Base-by-base conservation (phyloP, 2,888 invertebrate genomes). In the Agrochola lota region DNA sequence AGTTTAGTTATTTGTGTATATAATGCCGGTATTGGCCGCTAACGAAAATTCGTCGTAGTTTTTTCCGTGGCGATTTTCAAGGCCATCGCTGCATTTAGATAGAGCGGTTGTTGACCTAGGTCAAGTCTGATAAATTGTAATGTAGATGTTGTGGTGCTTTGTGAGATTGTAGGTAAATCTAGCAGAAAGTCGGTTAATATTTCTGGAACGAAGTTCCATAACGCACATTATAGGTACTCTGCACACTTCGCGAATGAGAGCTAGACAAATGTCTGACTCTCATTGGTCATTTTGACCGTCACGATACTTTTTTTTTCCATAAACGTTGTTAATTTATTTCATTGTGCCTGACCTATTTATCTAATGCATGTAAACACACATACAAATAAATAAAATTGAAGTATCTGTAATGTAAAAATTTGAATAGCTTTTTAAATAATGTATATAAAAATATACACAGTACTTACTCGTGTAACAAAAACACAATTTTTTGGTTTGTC, bases 91-190 rank as follows among this genome's bases (percentile, higher is more conserved):
- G 68, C 30, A 35, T 52, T 60, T 43, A 77, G 8, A 78, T 35
- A 60, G 30, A 35, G 8, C 43, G 77, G 68, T 62, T 78, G 62
- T 68, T 78, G 78, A 77, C 69, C 69, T 62, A 77, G 78, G 78
- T 77, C 60, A 62, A 8, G 43, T 46, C 20, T 40, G 11, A 17
- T 55, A 30, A 30, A n/a, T 49, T 30, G 62, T 43, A 6, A 43
- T 40, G 49, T 26, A 55, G 20, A 20, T 26, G 17, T 4, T 7
- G 20, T n/a, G 1, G 1, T n/a, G 20, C 46, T 63, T 26, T 35
- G 20, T 74, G 23, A 46, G 12, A 49, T 59, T 49, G 20, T 59
- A n/a, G 15, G 20, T 57, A 35, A 17, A 57, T 30, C 46, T 7
- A 2, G 20, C 15, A 35, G 15, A 57, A 30, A 26, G 11, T 12